Conservation (phyloP, 64 coral and sea anemone species). For the Montipora efflorescens region DNA sequence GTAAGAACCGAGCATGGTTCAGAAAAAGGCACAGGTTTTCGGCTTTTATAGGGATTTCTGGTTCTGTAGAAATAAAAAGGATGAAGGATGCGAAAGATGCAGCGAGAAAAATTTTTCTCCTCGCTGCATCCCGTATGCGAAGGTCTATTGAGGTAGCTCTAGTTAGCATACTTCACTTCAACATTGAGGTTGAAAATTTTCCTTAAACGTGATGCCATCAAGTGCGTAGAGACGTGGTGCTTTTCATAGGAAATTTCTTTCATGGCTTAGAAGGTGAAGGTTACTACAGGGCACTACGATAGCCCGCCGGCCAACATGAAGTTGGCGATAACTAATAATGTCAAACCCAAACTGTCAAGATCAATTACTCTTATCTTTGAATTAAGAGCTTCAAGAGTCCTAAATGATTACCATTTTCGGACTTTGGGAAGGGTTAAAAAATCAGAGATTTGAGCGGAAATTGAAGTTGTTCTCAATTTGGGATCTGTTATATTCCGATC, state of each 20-base stretch:
- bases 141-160: neutral
- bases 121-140: neutral
- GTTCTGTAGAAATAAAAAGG: neutral
- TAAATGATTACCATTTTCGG: neutral
- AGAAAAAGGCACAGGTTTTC: neutral
- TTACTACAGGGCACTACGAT: neutral
- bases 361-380: neutral
- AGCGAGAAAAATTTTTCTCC: neutral
- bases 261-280: neutral
- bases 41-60: neutral
- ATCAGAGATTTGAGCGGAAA: neutral
- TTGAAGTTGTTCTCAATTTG: neutral
- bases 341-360: neutral
- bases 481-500: neutral
- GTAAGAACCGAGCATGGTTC: neutral
- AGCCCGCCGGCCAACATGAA: neutral
- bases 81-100: neutral
- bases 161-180: neutral
- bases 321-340: neutral
- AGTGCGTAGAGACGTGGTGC: neutral
- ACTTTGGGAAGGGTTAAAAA: neutral
- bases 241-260: neutral
- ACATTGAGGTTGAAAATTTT: neutral
- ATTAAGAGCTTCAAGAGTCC: neutral
- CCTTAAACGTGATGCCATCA: slow-evolving; percentile 20